These are phyloP conservation scores for Macrotus californicus DNA, from an alignment of 2,113 vertebrate genomes.

Conservation along the genomic window DNA sequence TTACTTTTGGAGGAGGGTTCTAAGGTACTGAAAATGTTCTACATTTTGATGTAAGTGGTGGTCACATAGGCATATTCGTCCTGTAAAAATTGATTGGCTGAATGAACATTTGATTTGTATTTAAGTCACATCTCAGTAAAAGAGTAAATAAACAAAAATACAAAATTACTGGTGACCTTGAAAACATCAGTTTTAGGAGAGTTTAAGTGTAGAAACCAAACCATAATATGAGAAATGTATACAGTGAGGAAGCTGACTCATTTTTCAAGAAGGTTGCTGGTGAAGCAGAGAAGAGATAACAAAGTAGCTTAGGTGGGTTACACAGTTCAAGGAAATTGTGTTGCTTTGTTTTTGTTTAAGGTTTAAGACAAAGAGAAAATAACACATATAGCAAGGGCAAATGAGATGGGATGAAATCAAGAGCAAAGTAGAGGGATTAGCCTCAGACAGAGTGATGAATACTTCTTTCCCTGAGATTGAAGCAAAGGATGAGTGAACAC, in stretches of 20 bases:
- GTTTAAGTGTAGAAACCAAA: conserved; percentile 8
- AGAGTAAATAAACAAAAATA: conserved; percentile 20
- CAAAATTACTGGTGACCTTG: not conserved
- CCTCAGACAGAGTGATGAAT: not conserved
- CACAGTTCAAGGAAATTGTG: not conserved
- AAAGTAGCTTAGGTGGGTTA: not conserved
- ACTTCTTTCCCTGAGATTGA: conserved; percentile 3
- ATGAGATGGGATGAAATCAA: not conserved
- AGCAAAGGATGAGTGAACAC: conserved; percentile 7
- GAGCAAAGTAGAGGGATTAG: not conserved
- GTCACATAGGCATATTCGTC: not conserved
- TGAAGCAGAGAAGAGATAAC: conserved; percentile 21
- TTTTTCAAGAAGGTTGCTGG: conserved; percentile 20
- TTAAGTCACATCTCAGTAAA: conserved; percentile 21
- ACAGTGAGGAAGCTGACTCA: not conserved
- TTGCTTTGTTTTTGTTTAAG: conserved; percentile 15
- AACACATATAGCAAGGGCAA: not conserved
- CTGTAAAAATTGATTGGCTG: conserved; percentile 1
- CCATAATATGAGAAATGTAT: not conserved
- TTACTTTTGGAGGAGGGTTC: not conserved
- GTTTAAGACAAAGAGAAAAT: conserved; percentile 26
- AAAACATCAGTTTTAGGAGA: not conserved
- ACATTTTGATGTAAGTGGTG: not conserved
- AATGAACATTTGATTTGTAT: conserved; percentile 5
- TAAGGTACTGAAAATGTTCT: not conserved